Evolutionary conservation across 2,888 invertebrate species (phyloP).

Genomic region (Cinara cedri): DNA sequence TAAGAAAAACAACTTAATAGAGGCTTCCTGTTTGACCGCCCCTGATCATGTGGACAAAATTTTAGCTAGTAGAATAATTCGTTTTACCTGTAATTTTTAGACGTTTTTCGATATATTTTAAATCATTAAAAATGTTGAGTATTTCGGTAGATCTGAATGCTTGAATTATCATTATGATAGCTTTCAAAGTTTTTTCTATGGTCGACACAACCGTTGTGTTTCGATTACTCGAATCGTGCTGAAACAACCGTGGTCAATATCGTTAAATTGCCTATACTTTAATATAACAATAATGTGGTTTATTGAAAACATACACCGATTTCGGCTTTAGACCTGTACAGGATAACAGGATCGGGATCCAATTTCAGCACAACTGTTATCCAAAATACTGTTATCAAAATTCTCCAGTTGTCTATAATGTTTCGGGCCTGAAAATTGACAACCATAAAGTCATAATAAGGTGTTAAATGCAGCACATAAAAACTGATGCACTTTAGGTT

Average conservation of each 20-base stretch:
- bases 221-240: conserved; percentile 33
- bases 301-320: conserved; percentile 11
- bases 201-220: conserved; percentile 38
- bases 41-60: too few relatives aligned
- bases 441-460: too few relatives aligned
- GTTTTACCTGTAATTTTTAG: conserved; percentile 39
- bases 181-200: conserved; percentile 23
- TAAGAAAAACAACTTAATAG: too few relatives aligned
- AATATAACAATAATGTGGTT: too few relatives aligned
- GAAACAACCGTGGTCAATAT: not conserved
- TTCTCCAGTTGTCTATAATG: conserved; percentile 3
- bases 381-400: conserved; percentile 17
- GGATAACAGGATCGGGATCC: conserved; percentile 43
- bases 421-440: conserved; percentile 10
- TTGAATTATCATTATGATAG: conserved; percentile 25
- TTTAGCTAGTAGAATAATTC: too few relatives aligned
- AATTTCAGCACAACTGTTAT: conserved; percentile 6
- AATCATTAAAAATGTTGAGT: conserved; percentile 16
- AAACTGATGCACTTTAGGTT: too few relatives aligned
- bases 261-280: too few relatives aligned
- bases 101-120: conserved; percentile 22
- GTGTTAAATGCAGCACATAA: too few relatives aligned
- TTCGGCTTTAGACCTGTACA: conserved; percentile 31
- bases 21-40: too few relatives aligned
- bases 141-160: conserved; percentile 30